Base-by-base conservation (phyloP, 2,797 vertebrate genomes). In the Macroramphosus scolopax region DNA sequence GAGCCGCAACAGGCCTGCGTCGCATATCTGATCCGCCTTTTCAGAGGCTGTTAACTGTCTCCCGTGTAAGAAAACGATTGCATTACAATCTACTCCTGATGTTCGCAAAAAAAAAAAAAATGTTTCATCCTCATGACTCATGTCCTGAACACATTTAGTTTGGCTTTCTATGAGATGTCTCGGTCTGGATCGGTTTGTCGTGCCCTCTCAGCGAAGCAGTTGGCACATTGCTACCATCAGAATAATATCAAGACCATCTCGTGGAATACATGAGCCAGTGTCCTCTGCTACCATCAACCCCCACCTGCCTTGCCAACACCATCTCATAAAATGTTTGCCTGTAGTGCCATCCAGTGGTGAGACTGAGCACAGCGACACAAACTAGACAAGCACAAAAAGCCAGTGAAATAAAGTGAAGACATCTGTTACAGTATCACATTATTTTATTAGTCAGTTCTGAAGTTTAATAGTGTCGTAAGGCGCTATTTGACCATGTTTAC, bases 401-500 rank as follows among this genome's bases (percentile, higher is more conserved):
- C 20, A 22, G 20, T 22, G 51, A 45, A 15, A 16, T 10, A 3
- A n/a, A 15, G 1, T 28, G 43, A 38, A 18, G 6, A 40, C 16
- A 10, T 35, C 6, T 20, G 5, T 62, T 60, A 38, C 45, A 37
- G 58, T 53, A 62, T 65, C 50, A 51, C 51, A 59, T 70, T 31
- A 54, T 71, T 88, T 87, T 87, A 88, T 87, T 86, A 63, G 60
- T 46, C 64, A 49, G 61, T 75, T 81, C 56, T 77, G 67, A 65
- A 36, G 46, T 49, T 69, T 65, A 82, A 68, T 36, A 52, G 58
- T 50, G 55, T 71, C 66, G 47, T 66, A 48, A 70, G 51, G 61
- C 5, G 56, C 28, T 34, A 42, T 51, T 69, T 57, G 26, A 50
- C 58, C 55, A 51, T 38, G 43, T 32, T 47, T 47, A 59, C 55